Percentiles rank a stretch among this genome's conserved stretches.
These are phyloP conservation scores for Euura saliciscinereae DNA, from an alignment of 1,140 invertebrate genomes.

Conservation along the genomic window DNA sequence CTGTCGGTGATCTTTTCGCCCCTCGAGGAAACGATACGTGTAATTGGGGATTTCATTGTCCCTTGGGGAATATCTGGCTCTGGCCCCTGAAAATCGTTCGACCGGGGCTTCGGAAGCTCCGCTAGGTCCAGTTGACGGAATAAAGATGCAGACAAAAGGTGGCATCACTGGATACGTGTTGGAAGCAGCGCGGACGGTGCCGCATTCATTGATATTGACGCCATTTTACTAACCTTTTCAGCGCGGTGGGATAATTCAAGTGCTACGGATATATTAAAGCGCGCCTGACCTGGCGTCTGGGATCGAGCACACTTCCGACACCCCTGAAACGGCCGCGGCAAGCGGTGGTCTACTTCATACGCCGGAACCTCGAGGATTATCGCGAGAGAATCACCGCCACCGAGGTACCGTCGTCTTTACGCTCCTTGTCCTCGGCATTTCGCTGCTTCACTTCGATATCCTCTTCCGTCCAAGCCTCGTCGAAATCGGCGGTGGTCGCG, in stretches of 20 bases:
- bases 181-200: constrained; percentile 28
- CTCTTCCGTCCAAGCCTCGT: too few species aligned
- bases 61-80: too few species aligned
- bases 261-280: constrained; percentile 9
- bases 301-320: background rate
- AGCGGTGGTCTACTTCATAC: background rate
- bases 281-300: constrained; percentile 20
- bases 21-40: too few species aligned
- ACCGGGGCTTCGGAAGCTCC: too few species aligned
- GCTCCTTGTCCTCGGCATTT: too few species aligned
- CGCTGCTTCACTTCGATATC: too few species aligned
- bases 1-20: too few species aligned
- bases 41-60: too few species aligned
- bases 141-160: constrained; percentile 39
- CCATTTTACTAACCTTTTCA: constrained; percentile 65
- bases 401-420: constrained; percentile 10
- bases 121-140: too few species aligned
- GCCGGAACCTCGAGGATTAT: too few species aligned
- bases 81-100: too few species aligned
- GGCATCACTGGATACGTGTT: constrained; percentile 45
- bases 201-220: constrained; percentile 50
- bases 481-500: too few species aligned
- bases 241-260: constrained; percentile 38
- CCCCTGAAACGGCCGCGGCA: background rate
- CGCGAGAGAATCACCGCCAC: constrained; percentile 25